phyloP scores from a whole-genome alignment of 2,888 invertebrate genomes.

The Chesias legatella region DNA sequence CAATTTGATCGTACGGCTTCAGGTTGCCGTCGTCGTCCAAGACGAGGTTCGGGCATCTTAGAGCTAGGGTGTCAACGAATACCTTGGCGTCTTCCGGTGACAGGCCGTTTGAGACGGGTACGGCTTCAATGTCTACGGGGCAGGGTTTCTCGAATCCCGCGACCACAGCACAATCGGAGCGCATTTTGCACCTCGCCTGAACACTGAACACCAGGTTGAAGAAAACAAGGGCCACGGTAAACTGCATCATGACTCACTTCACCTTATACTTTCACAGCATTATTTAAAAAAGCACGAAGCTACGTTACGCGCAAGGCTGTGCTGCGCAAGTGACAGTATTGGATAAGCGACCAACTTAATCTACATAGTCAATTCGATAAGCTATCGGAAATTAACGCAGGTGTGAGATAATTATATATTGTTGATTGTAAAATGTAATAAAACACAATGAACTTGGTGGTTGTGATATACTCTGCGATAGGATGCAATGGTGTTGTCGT shows the following conservation, averaged over 20 bases:
- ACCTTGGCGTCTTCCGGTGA: slow-evolving; percentile 50
- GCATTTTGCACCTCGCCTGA: slow-evolving; percentile 51
- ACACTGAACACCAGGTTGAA: slow-evolving; percentile 42
- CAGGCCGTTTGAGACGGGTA: slow-evolving; percentile 45
- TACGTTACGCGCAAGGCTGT: slow-evolving; percentile 2
- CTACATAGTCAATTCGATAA: slow-evolving; percentile 46
- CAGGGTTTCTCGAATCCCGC: slow-evolving; percentile 49
- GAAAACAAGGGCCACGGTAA: slow-evolving; percentile 28
- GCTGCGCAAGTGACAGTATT: slow-evolving; percentile 30
- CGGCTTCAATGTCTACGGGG: slow-evolving; percentile 39
- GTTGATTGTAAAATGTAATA: slow-evolving; percentile 18
- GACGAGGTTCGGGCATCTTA: slow-evolving; percentile 82
- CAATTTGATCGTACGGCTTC: slow-evolving; percentile 53
- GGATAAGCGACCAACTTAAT: slow-evolving; percentile 31
- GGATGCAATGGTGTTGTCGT: too few relatives aligned
- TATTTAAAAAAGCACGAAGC: slow-evolving; percentile 11
- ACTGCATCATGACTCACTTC: slow-evolving; percentile 41
- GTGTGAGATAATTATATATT: slow-evolving; percentile 49
- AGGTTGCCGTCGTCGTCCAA: slow-evolving; percentile 57
- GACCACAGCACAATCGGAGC: slow-evolving; percentile 47
- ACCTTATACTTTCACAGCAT: slow-evolving; percentile 13
- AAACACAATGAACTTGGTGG: too few relatives aligned
- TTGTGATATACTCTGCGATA: too few relatives aligned
- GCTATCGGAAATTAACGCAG: slow-evolving; percentile 58
- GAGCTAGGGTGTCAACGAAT: slow-evolving; percentile 57